Evolutionary conservation across 2,888 invertebrate genomes (phyloP).

Genomic region (Drosophila stalkeri): DNA sequence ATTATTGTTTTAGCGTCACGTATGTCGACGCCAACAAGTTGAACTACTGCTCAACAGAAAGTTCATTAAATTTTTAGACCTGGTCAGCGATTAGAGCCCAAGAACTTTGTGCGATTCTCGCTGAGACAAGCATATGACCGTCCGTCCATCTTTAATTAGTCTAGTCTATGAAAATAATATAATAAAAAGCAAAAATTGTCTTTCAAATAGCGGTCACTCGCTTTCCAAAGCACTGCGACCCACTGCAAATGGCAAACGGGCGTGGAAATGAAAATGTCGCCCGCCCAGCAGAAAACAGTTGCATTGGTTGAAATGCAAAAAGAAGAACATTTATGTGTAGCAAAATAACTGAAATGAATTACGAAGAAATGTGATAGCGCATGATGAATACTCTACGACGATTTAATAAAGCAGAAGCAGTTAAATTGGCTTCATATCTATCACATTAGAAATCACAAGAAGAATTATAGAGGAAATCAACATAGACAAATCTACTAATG

Average conservation of each 20-base stretch:
- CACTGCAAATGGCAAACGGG: slow-evolving; percentile 26
- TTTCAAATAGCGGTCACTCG: slow-evolving; percentile 33
- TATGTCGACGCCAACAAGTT: slow-evolving; percentile 34
- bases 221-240: slow-evolving; percentile 20
- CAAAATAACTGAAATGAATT: slow-evolving; percentile 16
- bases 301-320: slow-evolving; percentile 31
- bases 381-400: slow-evolving; percentile 4
- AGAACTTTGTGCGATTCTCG: slow-evolving; percentile 29
- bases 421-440: neutral
- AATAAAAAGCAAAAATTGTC: slow-evolving; percentile 4
- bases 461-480: neutral
- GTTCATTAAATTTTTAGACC: slow-evolving; percentile 29
- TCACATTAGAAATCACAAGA: neutral
- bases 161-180: slow-evolving; percentile 14
- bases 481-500: neutral
- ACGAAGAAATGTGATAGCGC: slow-evolving; percentile 8
- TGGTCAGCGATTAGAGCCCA: slow-evolving; percentile 52
- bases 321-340: slow-evolving; percentile 12
- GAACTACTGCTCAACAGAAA: slow-evolving; percentile 17
- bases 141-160: slow-evolving; percentile 24
- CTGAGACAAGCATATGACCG: slow-evolving; percentile 20
- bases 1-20: slow-evolving; percentile 55
- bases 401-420: neutral
- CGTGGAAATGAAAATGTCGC: slow-evolving; percentile 19
- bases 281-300: slow-evolving; percentile 29